Evolutionary conservation across 1,140 invertebrate genomes (phyloP), one percentile per base, ranked within the genome.

Genomic region (Samia ricini): DNA sequence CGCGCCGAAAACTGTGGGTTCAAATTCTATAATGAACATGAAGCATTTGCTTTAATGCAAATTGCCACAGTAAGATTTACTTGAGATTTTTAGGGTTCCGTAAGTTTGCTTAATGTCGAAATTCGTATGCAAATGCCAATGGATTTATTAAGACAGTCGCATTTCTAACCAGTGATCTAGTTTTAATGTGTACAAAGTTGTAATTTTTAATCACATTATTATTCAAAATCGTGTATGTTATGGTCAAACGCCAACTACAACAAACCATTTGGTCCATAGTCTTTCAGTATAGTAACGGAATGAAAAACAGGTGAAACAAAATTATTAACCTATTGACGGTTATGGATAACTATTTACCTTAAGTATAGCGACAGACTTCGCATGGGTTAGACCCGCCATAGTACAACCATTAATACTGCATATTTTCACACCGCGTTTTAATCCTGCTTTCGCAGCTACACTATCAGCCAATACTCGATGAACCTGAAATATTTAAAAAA

Each of bases 401-500:
- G 93, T 93, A 77, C 93, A 93, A n/a, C 96, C 96, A 85, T 98
- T 98, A 68, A 98, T 97, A 36, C 96, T 97, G 36, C 97, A 89
- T 10, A 98, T 95, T 75, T 96, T 93, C 76, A 97, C 96, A 15
- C 97, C 97, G 77, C 96, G 94, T 83, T 95, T 95, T n/a, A 98
- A 92, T 56, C 96, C 97, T 83, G 97, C 96, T 75, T 94, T 94
- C 74, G 96, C 95, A 8, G 97, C 97, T 61, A 96, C 93, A 68
- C 96, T 97, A 67, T 96, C 96, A 56, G 93, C 92, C 65, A 97
- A 90, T 52, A 98, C 96, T 86, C 97, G 95, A 82, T 98, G 95
- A 67, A 98, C 95, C 96, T 97, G 80, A 52, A 80, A 87, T 56
- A 74, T 33, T 67, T 10, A 21, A 26, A 67, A 64, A 64, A 33